Evolutionary conservation across 2,797 vertebrate genomes (phyloP), one percentile per base, ranked within the genome.

Genomic region (Acipenser oxyrinchus): DNA sequence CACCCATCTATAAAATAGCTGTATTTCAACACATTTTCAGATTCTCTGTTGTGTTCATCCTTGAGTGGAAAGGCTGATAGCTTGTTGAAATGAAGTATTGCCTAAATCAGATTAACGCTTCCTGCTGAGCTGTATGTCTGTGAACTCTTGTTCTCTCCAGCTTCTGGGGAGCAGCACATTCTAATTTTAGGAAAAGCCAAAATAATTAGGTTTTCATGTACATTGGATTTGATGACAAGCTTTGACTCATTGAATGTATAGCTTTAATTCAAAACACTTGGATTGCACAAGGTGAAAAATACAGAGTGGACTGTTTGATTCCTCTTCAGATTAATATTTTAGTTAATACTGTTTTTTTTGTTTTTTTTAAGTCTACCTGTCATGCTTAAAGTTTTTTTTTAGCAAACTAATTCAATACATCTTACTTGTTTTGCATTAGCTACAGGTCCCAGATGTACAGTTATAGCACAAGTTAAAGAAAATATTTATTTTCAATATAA

Each of bases 251-350:
- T 64, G 55, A 53, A 48, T 51, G 37, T 12, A 49, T 48, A 10
- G 11, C 59, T 63, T 51, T 70, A 70, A 70, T 70, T 65, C 65
- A 60, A 63, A 61, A 60, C 69, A 70, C 61, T 66, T 70, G 69
- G 60, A 50, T 49, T 59, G 62, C 49, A 15, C 10, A 58, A 66
- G n/a, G 55, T 57, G 37, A 63, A 18, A 69, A 48, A 63, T 60
- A 63, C 65, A 62, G 69, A 11, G 12, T 18, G n/a, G 62, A 66
- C 15, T 63, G 67, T 66, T 48, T 58, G 18, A 53, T 11, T 8
- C 49, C 37, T 55, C 51, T 10, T 48, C 15, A 55, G 37, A 37
- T 37, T 37, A 37, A 4, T 37, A 37, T 37, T 37, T 37, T 37
- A 37, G 37, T 37, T 37, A 5, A 37, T 37, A 0, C 37, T 37